Percentiles rank a stretch among this genome's conserved stretches.
phyloP scores from a whole-genome alignment of 2,113 vertebrate genomes.

The Circaetus cinerascens region DNA sequence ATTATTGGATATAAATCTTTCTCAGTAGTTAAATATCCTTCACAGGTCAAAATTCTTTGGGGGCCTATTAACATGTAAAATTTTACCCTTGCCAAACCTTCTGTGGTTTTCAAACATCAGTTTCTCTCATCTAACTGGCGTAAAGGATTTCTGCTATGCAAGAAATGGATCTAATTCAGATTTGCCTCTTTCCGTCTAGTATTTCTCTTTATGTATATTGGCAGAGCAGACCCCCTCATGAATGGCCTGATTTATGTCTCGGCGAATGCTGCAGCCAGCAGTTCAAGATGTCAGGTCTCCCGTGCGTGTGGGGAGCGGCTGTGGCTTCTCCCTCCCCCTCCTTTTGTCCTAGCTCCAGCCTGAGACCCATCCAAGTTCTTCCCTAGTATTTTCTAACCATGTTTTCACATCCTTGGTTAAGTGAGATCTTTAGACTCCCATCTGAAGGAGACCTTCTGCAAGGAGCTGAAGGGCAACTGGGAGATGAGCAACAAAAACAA shows the following conservation, averaged over 20 bases:
- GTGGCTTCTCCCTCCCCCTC: background rate
- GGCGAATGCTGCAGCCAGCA: background rate
- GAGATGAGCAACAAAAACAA: background rate
- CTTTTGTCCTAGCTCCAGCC: background rate
- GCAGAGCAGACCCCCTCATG: constrained; percentile 7
- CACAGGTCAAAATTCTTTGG: constrained; percentile 51
- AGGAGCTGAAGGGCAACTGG: background rate
- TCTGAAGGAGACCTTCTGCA: background rate
- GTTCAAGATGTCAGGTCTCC: background rate
- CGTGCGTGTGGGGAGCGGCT: background rate
- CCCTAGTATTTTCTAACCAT: background rate
- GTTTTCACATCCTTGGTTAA: background rate
- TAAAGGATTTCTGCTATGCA: constrained; percentile 38
- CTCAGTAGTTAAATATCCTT: constrained; percentile 45
- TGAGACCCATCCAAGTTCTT: background rate
- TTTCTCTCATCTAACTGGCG: constrained; percentile 34
- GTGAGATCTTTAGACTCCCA: background rate
- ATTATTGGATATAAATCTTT: constrained; percentile 43
- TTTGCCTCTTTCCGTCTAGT: constrained; percentile 42
- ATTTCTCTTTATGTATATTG: constrained; percentile 38
- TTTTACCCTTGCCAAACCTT: constrained; percentile 38
- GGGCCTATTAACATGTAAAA: constrained; percentile 40
- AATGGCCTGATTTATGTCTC: constrained; percentile 44
- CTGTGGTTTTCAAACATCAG: constrained; percentile 46
- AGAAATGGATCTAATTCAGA: constrained; percentile 41